phyloP scores from a whole-genome alignment of 2,797 vertebrate species.

The Artibeus jamaicensis region DNA sequence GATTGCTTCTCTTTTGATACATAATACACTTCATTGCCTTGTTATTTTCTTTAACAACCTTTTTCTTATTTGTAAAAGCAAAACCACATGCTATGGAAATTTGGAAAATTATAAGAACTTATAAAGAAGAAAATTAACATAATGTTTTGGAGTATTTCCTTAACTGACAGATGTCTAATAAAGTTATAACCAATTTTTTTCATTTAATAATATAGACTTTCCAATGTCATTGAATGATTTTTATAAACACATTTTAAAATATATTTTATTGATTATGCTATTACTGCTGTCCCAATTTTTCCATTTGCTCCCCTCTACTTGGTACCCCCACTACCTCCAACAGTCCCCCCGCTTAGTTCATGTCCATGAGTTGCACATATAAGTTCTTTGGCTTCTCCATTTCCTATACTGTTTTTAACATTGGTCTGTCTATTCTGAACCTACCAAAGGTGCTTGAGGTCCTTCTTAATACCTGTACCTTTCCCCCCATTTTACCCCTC shows the following conservation, averaged over 20 bases:
- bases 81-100: neutral
- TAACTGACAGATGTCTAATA: neutral
- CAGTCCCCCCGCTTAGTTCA: neutral
- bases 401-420: neutral
- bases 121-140: constrained; percentile 27
- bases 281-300: neutral
- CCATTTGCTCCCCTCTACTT: neutral
- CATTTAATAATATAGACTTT: neutral
- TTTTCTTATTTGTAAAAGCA: constrained; percentile 39
- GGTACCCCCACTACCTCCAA: neutral
- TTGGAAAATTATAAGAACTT: neutral
- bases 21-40: neutral
- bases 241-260: neutral
- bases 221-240: neutral
- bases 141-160: neutral
- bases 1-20: neutral
- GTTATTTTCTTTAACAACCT: constrained; percentile 18
- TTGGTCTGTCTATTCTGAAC: neutral
- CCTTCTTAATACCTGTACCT: neutral
- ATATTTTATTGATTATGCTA: neutral
- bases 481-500: neutral
- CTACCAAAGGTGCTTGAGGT: neutral
- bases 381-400: neutral
- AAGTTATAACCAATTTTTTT: constrained; percentile 24
- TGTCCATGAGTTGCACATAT: neutral